Evolutionary conservation across 2,797 vertebrate species (phyloP).

Genomic region (Myotis vivesi): DNA sequence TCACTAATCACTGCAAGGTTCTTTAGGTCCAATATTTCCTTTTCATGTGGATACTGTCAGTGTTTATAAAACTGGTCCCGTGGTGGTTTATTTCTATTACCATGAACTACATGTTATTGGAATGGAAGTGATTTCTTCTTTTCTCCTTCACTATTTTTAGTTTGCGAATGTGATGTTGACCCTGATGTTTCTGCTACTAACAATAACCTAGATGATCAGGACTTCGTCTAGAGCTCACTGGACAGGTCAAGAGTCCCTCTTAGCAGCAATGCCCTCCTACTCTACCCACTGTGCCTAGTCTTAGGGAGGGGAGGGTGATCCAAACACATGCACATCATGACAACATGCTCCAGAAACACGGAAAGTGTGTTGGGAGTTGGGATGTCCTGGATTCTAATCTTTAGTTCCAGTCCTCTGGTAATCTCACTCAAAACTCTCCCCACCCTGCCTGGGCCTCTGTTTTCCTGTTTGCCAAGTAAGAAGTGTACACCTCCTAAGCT

Average conservation of each 20-base stretch:
- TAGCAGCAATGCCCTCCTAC: background rate
- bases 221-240: background rate
- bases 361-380: background rate
- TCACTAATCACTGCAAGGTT: background rate
- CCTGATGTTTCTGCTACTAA: background rate
- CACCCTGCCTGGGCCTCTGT: background rate
- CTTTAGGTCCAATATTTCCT: background rate
- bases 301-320: background rate
- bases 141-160: background rate
- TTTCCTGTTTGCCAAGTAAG: slow-evolving; percentile 45
- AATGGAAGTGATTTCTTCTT: background rate
- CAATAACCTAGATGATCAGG: background rate
- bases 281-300: background rate
- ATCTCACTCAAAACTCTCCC: background rate
- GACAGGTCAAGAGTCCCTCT: background rate
- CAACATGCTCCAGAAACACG: background rate
- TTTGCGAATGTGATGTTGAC: background rate
- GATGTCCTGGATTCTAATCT: background rate
- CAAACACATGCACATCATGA: background rate
- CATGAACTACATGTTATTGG: background rate
- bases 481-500: slow-evolving; percentile 29
- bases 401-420: background rate
- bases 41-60: background rate
- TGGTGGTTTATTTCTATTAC: background rate
- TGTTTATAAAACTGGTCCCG: background rate